Percentiles rank a stretch among this genome's conserved stretches.
phyloP scores from a whole-genome alignment of 2,888 invertebrate genomes.

The Drymonia ruficornis region DNA sequence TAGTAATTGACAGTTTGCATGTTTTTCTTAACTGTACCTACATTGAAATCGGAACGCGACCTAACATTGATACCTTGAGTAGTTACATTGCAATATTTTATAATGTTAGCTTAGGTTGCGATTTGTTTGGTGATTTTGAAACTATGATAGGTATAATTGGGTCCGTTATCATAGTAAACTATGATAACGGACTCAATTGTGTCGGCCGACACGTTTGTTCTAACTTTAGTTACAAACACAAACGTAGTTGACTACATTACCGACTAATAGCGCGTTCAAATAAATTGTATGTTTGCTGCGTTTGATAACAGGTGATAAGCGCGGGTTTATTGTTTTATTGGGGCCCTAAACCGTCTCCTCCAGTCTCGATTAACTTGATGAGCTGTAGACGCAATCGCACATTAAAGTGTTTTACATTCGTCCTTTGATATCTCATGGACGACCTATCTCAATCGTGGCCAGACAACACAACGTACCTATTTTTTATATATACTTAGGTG shows the following conservation, averaged over 20 bases:
- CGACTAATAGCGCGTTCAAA: constrained; percentile 66
- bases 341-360: constrained; percentile 55
- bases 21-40: no score
- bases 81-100: no score
- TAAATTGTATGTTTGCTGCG: constrained; percentile 74
- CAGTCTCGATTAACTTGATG: constrained; percentile 46
- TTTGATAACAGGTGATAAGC: constrained; percentile 78
- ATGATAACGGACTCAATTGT: constrained; percentile 66
- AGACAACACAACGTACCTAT: no score
- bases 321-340: constrained; percentile 81
- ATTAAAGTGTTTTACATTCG: constrained; percentile 52
- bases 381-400: constrained; percentile 46
- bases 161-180: constrained; percentile 61
- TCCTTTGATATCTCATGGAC: not conserved
- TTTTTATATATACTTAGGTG: no score
- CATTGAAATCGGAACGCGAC: no score
- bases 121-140: not conserved
- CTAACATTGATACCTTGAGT: no score
- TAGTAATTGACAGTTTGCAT: no score
- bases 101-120: no score
- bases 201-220: constrained; percentile 66
- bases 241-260: constrained; percentile 63
- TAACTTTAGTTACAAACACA: no score
- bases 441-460: not conserved
- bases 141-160: constrained; percentile 37